Base-by-base conservation (phyloP, 1,140 invertebrate species). In the Platyscapa corneri region DNA sequence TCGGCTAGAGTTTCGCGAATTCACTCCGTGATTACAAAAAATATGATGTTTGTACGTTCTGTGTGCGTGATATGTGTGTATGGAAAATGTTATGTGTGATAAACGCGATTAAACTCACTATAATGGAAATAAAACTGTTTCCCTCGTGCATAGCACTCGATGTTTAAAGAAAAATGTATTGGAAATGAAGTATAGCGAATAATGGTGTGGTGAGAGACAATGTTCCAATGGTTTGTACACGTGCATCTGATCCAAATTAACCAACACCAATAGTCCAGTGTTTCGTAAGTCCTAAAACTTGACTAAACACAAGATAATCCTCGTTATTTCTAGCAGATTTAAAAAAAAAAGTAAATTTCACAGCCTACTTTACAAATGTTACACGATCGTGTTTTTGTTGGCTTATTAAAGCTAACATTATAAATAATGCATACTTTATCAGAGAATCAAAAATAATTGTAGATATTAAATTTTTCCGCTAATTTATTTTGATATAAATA, bases 101-200 rank as follows among this genome's bases (percentile, higher is more conserved):
- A 49, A 37, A 32, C 49, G 49, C 27, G 30, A 30, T 49, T 8
- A 74, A 53, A 80, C 27, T 32, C 72, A 64, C 18, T 46, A 53
- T 76, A 83, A 83, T 83, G 65, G n/a, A 83, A 83, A 8, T 75
- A 60, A 46, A 75, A 39, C 30, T 20, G n/a, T 76, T 83, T 83
- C 56, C 42, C 56, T 76, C 82, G n/a, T 83, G 49, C 65, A 75
- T 83, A 83, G n/a, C 34, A 76, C 64, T 60, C 53, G 56, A 75
- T 83, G 76, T 83, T n/a, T 32, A 34, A 76, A 42, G 64, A 72
- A 82, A 83, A 74, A 75, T 83, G 82, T 83, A 83, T 76, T 42
- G 23, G 20, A 82, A 83, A 2, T 60, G 53, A 82, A 82, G 27
- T 74, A 60, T 46, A 56, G 72, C 72, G 82, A 83, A 76, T 83